Evolutionary conservation across 2,113 vertebrate species (phyloP).

Genomic region (Tetrax tetrax): DNA sequence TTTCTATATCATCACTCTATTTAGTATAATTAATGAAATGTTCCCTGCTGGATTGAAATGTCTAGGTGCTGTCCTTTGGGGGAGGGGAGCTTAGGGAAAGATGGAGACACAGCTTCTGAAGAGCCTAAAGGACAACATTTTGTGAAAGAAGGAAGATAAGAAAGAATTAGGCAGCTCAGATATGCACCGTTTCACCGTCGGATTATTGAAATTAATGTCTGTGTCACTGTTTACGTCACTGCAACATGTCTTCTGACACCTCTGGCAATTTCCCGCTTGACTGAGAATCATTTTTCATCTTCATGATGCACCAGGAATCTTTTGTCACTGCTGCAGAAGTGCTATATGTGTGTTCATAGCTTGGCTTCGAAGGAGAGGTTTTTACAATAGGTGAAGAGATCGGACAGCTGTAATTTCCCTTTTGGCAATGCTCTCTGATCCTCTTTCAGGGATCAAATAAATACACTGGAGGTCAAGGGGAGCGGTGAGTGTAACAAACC

Average conservation of each 20-base stretch:
- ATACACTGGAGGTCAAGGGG: neutral
- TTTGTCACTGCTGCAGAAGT: neutral
- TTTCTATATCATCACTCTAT: slow-evolving; percentile 14
- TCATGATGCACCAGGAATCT: neutral
- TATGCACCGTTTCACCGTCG: slow-evolving; percentile 19
- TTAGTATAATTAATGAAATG: slow-evolving; percentile 44
- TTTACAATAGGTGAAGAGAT: neutral
- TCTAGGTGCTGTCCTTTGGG: neutral
- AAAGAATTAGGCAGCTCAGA: neutral
- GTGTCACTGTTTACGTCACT: slow-evolving; percentile 16
- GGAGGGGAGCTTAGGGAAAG: neutral
- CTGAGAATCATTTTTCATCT: slow-evolving; percentile 48
- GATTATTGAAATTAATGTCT: slow-evolving; percentile 62
- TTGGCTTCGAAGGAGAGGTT: neutral
- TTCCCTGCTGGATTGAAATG: neutral
- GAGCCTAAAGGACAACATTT: neutral
- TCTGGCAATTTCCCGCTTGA: slow-evolving; percentile 50
- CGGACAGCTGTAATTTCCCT: neutral
- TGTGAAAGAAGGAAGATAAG: neutral
- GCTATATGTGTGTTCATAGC: neutral
- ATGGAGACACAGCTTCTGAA: neutral
- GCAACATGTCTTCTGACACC: slow-evolving; percentile 42
- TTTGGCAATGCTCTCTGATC: slow-evolving; percentile 24
- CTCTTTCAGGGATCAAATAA: neutral
- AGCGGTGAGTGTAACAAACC: neutral